These are phyloP conservation scores for Periphyllus acericola DNA, from an alignment of 2,888 invertebrate genomes.

Conservation along the genomic window DNA sequence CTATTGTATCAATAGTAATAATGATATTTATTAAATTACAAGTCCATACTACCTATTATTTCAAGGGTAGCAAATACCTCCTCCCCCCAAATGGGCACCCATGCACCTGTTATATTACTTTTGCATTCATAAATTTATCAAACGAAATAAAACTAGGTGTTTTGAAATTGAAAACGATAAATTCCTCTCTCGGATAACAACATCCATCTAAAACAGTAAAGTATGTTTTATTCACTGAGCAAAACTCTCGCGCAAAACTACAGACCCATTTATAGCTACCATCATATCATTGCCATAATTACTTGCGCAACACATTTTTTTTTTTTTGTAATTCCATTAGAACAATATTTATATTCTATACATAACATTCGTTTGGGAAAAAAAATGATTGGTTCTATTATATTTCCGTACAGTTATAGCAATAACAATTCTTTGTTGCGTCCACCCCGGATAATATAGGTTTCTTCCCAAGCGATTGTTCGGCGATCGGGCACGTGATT, in stretches of 20 bases:
- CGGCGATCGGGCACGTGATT: slow-evolving; percentile 52
- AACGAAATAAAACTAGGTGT: too few relatives aligned
- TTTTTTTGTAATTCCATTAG: neutral
- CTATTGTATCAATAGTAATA: too few relatives aligned
- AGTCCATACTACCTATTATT: too few relatives aligned
- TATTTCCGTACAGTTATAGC: slow-evolving; percentile 18
- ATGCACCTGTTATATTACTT: too few relatives aligned
- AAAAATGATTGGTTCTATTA: slow-evolving; percentile 20
- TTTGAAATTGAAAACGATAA: too few relatives aligned
- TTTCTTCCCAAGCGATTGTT: slow-evolving; percentile 47
- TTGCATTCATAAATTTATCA: too few relatives aligned
- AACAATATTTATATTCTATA: neutral
- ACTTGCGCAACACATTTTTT: neutral
- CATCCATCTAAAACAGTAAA: too few relatives aligned
- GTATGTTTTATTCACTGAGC: neutral
- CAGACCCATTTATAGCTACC: neutral
- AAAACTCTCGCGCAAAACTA: neutral
- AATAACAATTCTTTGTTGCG: slow-evolving; percentile 56
- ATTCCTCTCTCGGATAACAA: too few relatives aligned
- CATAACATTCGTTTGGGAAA: neutral
- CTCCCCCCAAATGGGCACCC: too few relatives aligned
- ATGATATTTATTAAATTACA: too few relatives aligned
- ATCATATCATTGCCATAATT: neutral
- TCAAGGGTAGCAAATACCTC: too few relatives aligned
- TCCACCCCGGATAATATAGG: slow-evolving; percentile 43